phyloP scores from a whole-genome alignment of 2,113 vertebrate genomes.

The Catharus minimus region DNA sequence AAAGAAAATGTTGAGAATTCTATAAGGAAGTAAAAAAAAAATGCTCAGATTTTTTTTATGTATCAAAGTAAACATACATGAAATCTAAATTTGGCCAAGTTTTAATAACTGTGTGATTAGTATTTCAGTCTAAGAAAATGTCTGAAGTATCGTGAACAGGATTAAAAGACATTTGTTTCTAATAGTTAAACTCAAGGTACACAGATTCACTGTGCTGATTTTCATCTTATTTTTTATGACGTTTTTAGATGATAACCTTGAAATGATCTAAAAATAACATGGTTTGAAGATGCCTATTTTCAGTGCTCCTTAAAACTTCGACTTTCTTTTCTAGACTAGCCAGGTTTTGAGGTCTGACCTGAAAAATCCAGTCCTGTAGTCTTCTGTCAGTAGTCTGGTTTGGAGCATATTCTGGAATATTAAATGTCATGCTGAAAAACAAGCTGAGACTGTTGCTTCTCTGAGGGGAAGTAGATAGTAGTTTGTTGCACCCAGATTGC shows the following conservation, averaged over 20 bases:
- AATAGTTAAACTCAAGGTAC: not conserved
- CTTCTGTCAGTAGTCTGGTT: not conserved
- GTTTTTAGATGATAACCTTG: not conserved
- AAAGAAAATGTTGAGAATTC: not conserved
- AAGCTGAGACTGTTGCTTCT: not conserved
- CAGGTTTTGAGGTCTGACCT: not conserved
- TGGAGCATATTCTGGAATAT: not conserved
- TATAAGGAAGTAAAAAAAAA: not conserved
- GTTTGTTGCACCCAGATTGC: not conserved
- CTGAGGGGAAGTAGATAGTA: not conserved
- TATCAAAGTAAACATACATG: not conserved
- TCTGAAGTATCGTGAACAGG: not conserved
- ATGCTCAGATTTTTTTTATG: not conserved
- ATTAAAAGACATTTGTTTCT: not conserved
- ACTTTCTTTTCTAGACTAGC: not conserved
- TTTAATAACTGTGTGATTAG: not conserved
- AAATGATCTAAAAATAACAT: not conserved
- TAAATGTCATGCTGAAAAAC: not conserved
- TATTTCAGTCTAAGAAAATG: not conserved
- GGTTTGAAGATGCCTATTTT: not conserved
- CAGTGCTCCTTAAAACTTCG: not conserved
- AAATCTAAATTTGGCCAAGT: not conserved
- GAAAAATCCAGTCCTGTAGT: not conserved
- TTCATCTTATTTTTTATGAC: not conserved
- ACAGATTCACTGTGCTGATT: not conserved